phyloP scores from a whole-genome alignment of 1,140 invertebrate species.

The Drosophila novamexicana region DNA sequence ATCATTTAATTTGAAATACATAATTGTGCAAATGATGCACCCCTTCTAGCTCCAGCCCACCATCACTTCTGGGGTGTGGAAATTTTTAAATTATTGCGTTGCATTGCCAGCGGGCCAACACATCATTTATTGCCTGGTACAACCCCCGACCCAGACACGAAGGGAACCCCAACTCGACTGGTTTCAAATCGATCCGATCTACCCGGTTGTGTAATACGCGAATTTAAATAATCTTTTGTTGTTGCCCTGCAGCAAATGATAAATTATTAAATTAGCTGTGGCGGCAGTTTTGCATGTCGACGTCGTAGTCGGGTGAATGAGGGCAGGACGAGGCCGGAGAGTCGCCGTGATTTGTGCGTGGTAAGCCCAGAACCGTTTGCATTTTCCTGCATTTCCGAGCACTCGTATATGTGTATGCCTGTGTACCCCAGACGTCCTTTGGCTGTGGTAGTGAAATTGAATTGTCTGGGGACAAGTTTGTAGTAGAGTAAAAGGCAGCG shows the following conservation, averaged over 20 bases:
- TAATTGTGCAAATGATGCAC: slow-evolving; percentile 60
- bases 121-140: slow-evolving; percentile 52
- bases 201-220: slow-evolving; percentile 54
- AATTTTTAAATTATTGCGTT: slow-evolving; percentile 80
- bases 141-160: slow-evolving; percentile 8
- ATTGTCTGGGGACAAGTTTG: slow-evolving; percentile 79
- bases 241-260: slow-evolving; percentile 79
- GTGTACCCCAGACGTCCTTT: slow-evolving; percentile 25
- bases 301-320: not conserved
- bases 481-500: slow-evolving; percentile 68
- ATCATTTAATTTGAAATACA: slow-evolving; percentile 81
- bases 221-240: slow-evolving; percentile 84
- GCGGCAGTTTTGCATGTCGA: slow-evolving; percentile 73
- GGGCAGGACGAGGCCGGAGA: not conserved
- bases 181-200: slow-evolving; percentile 35
- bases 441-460: slow-evolving; percentile 72
- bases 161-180: slow-evolving; percentile 1
- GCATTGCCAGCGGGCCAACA: slow-evolving; percentile 54
- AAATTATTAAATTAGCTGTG: slow-evolving; percentile 84
- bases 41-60: slow-evolving; percentile 3
- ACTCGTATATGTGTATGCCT: slow-evolving; percentile 15
- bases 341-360: slow-evolving; percentile 60
- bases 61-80: slow-evolving; percentile 55
- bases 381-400: slow-evolving; percentile 40
- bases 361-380: slow-evolving; percentile 15